Conservation (phyloP, 2,113 vertebrate genomes). For the Gymnorhina tibicen region DNA sequence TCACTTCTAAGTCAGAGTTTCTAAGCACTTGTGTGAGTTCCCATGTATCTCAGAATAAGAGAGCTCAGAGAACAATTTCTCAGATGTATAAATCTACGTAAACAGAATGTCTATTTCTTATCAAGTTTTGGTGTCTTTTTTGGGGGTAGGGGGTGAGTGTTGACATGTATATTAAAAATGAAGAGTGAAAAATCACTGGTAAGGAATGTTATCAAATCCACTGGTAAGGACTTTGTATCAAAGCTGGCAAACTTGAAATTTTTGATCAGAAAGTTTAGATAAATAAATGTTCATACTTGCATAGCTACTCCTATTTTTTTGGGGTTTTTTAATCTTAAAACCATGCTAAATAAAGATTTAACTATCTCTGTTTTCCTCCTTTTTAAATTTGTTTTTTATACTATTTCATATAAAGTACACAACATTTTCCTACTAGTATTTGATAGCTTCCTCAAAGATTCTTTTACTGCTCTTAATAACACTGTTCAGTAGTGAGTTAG, state of each 20-base stretch:
- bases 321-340: background rate
- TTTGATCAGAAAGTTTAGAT: background rate
- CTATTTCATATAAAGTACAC: background rate
- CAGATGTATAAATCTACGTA: background rate
- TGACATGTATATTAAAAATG: background rate
- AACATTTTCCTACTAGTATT: background rate
- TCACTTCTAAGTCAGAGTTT: constrained; percentile 1
- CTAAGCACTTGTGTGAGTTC: background rate
- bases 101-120: background rate
- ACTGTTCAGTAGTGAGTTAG: background rate
- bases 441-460: background rate
- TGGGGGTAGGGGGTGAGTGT: accelerated
- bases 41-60: background rate
- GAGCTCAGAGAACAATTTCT: background rate
- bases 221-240: background rate
- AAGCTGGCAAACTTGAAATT: background rate
- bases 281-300: background rate
- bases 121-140: background rate
- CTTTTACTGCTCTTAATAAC: background rate
- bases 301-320: background rate
- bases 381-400: background rate
- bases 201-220: background rate
- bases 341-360: background rate
- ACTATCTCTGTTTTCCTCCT: background rate
- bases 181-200: background rate